Evolutionary conservation across 2,888 invertebrate species (phyloP).

Genomic region (Eugnorisma glareosa): DNA sequence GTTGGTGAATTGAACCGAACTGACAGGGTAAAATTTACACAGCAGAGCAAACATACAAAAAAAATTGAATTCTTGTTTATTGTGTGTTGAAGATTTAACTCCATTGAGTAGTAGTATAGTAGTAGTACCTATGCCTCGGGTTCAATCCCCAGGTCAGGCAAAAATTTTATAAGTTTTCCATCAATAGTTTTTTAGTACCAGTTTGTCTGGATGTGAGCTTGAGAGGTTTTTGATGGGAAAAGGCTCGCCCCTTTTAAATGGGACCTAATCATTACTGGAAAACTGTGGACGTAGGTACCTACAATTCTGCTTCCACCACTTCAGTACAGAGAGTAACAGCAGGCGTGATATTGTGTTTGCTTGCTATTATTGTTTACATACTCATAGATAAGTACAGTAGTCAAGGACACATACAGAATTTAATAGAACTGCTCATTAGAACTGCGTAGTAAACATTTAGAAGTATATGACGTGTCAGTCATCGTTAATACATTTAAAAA

Average conservation of each 20-base stretch:
- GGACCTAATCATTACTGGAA: not conserved
- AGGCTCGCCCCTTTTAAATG: not conserved
- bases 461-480: not conserved
- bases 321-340: not conserved
- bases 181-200: not conserved
- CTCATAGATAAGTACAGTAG: not conserved
- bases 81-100: no score
- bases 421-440: not conserved
- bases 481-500: no score
- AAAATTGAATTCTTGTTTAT: no score
- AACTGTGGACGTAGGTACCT: not conserved
- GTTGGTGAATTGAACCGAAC: not conserved
- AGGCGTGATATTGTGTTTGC: not conserved
- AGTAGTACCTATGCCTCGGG: no score
- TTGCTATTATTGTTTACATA: not conserved
- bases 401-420: not conserved
- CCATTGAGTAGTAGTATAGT: no score
- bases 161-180: not conserved
- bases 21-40: not conserved
- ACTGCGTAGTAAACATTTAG: not conserved
- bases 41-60: not conserved
- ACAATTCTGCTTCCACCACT: not conserved
- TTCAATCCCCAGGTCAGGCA: no score
- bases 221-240: not conserved
- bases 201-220: not conserved